These are phyloP conservation scores for Heliconius aoede DNA, from an alignment of 2,888 invertebrate species.

Conservation along the genomic window DNA sequence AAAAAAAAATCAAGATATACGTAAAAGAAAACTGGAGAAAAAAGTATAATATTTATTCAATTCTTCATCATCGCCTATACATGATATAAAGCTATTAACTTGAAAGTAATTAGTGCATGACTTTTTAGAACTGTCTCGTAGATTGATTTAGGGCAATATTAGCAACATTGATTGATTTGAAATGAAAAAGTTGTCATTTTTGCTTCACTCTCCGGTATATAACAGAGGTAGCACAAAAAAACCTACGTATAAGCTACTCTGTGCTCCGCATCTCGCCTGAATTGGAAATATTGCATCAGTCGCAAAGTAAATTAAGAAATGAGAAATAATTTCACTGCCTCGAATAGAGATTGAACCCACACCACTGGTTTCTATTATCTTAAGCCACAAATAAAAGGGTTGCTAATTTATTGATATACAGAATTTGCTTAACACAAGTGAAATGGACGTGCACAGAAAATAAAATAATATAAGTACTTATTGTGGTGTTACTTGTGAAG, in stretches of 20 bases:
- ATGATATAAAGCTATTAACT: slow-evolving; percentile 27
- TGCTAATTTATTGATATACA: too few relatives aligned
- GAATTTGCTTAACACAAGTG: neutral
- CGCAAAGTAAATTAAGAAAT: too few relatives aligned
- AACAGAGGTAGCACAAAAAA: too few relatives aligned
- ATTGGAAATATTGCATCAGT: too few relatives aligned
- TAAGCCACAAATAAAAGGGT: too few relatives aligned
- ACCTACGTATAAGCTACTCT: too few relatives aligned
- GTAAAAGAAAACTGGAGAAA: neutral
- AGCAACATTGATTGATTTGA: neutral
- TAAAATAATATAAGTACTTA: neutral
- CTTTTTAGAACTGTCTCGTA: neutral
- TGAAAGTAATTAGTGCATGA: slow-evolving; percentile 7
- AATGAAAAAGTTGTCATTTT: neutral
- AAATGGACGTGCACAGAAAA: neutral
- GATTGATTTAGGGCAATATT: slow-evolving; percentile 14
- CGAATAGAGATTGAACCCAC: too few relatives aligned
- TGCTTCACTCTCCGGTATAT: neutral
- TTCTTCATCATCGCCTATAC: neutral
- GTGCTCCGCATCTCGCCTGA: too few relatives aligned
- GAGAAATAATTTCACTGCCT: too few relatives aligned
- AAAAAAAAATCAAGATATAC: neutral
- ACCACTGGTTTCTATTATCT: too few relatives aligned
- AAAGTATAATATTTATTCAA: neutral
- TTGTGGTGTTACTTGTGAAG: neutral